These are phyloP conservation scores for Atta cephalotes DNA, from an alignment of 1,140 invertebrate species.

Conservation along the genomic window DNA sequence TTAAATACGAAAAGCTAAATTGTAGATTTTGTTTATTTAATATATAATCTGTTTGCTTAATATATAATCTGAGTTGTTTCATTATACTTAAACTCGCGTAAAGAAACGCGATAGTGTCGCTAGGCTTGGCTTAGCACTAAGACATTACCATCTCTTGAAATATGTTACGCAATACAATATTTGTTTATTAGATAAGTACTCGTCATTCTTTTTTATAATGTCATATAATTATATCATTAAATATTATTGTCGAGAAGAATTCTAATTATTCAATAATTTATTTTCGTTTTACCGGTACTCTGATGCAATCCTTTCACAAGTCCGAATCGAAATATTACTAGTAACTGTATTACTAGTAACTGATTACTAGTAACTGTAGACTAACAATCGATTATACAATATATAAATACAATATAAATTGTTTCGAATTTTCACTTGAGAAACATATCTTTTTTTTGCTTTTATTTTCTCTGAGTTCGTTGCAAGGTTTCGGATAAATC, in stretches of 20 bases:
- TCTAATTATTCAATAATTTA: constrained; percentile 6
- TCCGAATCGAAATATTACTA: constrained; percentile 1
- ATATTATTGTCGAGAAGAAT: neutral
- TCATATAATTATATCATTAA: constrained; percentile 5
- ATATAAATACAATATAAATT: constrained; percentile 60
- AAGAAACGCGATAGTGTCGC: too few relatives aligned
- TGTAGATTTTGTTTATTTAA: neutral
- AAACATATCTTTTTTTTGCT: constrained; percentile 56
- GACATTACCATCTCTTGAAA: neutral
- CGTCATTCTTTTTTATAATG: neutral
- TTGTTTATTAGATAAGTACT: neutral
- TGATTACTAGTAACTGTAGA: neutral
- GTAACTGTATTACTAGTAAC: too few relatives aligned
- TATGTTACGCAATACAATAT: neutral
- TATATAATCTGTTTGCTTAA: neutral
- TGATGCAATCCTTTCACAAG: neutral
- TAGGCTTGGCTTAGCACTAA: too few relatives aligned
- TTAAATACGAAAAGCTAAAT: neutral
- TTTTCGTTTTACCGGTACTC: neutral
- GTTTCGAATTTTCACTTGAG: constrained; percentile 67
- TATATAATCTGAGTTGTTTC: neutral
- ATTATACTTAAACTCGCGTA: neutral
- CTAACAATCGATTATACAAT: constrained; percentile 64
- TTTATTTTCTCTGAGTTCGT: constrained; percentile 34
- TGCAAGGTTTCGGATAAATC: constrained; percentile 78